These are phyloP conservation scores for Mergus octosetaceus DNA, from an alignment of 2,797 vertebrate species.

Conservation along the genomic window DNA sequence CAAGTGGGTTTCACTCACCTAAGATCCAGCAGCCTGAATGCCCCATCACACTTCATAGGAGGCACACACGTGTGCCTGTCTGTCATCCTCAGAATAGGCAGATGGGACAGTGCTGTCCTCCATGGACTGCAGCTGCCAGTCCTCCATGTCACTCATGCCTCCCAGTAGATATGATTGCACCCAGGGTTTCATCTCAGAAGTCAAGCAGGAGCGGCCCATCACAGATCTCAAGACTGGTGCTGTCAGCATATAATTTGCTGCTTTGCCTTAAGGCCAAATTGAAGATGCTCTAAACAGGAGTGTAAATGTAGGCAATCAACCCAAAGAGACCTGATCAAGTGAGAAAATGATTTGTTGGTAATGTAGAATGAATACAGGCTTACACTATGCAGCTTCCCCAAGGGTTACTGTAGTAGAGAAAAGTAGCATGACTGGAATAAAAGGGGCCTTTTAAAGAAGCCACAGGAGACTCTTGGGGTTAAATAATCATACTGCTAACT, in stretches of 20 bases:
- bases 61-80: background rate
- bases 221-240: background rate
- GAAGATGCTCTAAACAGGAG: background rate
- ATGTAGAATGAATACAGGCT: background rate
- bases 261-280: background rate
- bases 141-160: background rate
- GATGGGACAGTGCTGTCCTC: fast-evolving
- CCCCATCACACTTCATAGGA: background rate
- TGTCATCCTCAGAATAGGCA: background rate
- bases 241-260: background rate
- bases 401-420: background rate
- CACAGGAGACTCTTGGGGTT: background rate
- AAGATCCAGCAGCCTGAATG: background rate
- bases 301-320: background rate
- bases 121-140: background rate
- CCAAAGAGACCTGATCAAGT: constrained; percentile 6
- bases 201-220: background rate
- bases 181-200: background rate
- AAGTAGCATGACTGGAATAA: background rate
- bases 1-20: background rate
- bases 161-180: background rate
- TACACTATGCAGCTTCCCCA: background rate
- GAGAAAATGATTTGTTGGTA: constrained; percentile 9
- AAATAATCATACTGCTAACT: background rate
- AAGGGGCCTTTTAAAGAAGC: background rate